phyloP scores from a whole-genome alignment of 92 coral and sea anemone genomes.

The Zoanthus sansibaricus region DNA sequence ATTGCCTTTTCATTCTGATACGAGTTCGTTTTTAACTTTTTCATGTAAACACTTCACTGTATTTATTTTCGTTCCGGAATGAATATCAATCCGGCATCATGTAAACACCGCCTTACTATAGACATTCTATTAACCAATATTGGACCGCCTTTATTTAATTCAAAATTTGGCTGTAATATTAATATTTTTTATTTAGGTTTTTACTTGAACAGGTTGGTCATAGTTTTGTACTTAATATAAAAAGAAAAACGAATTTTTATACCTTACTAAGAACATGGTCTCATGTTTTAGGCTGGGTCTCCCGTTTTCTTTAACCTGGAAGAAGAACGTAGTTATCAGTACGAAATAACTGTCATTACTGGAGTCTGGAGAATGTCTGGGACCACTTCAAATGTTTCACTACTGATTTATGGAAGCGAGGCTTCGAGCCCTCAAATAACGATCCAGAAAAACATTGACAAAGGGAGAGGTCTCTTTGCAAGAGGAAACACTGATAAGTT shows the following conservation, averaged over 20 bases:
- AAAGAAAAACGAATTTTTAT: background rate
- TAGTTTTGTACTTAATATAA: background rate
- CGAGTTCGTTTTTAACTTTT: too few relatives aligned
- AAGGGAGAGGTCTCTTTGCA: slow-evolving; percentile 34
- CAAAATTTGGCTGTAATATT: too few relatives aligned
- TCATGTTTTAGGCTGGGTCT: slow-evolving; percentile 32
- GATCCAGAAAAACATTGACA: slow-evolving; percentile 10
- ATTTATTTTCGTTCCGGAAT: too few relatives aligned
- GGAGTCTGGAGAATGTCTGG: slow-evolving; percentile 49
- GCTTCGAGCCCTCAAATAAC: slow-evolving; percentile 16
- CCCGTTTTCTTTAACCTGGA: slow-evolving; percentile 39
- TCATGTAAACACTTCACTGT: too few relatives aligned
- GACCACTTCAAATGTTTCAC: slow-evolving; percentile 55
- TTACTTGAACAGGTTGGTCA: background rate
- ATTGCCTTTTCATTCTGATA: too few relatives aligned
- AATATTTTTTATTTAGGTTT: too few relatives aligned
- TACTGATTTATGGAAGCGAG: slow-evolving; percentile 43
- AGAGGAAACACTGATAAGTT: slow-evolving; percentile 48
- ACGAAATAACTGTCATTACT: slow-evolving; percentile 47
- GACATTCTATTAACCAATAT: too few relatives aligned
- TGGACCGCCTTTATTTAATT: too few relatives aligned
- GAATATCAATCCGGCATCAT: too few relatives aligned
- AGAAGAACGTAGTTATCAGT: slow-evolving; percentile 15
- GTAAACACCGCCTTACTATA: too few relatives aligned
- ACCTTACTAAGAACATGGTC: background rate